Base-by-base conservation (phyloP, 2,888 invertebrate species). In the Ophioninae sp. region DNA sequence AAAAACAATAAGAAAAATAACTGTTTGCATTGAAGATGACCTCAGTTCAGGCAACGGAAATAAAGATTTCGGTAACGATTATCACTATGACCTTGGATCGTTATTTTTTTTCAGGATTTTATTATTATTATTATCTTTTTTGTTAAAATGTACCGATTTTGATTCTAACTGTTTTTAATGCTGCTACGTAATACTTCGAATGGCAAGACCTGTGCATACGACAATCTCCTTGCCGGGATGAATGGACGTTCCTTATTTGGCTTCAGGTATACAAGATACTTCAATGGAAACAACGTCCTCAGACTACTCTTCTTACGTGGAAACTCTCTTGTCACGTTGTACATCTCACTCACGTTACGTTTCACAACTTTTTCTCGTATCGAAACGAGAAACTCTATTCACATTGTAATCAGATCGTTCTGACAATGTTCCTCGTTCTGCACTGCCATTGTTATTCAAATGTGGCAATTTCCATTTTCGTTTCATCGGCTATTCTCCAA, bases 171-270 rank as follows among this genome's bases (percentile, higher is more conserved):
- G 9, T 44, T 44, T 44, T 51, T 51, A 44, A 44, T 44, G 17
- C 51, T 51, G 51, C 6, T 51, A 51, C 51, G 17, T 51, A 51
- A 51, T 17, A 51, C 17, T 51, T 17, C 51, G 51, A 13, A 30
- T 30, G 69, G 9, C 30, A 69, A 51, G 23, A 13, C 44, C 69
- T 41, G 67, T 41, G 41, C 6, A 67, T 22, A 67, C 8, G 30
- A 65, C 37, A 23, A 39, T 80, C 64, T 56, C 72, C 63, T n/a
- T 81, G 76, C 20, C 69, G 37, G 81, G 81, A 83, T 83, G 83
- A 83, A 83, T 83, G 81, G 63, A 81, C 81, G 39, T 51, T 81
- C 77, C 81, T 68, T 68, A 81, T 83, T 77, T 68, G 73, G 83
- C 56, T 41, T 69, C 64, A 44, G 58, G 41, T 67, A 39, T 61